Percentiles rank a stretch among this genome's conserved stretches.
phyloP scores from a whole-genome alignment of 2,113 vertebrate genomes.

The Lontra canadensis region DNA sequence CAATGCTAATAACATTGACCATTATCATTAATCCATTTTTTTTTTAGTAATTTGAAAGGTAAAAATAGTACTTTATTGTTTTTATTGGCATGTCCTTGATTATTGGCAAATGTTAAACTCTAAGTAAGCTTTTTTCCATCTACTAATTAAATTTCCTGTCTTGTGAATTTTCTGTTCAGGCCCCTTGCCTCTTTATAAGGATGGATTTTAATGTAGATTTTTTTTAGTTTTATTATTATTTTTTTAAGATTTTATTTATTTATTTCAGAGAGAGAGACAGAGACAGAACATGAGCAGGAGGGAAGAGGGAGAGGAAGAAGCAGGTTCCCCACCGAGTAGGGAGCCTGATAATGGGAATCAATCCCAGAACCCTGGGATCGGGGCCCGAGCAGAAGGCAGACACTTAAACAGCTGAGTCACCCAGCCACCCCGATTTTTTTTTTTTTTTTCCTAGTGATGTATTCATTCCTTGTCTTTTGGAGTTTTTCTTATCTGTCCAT shows the following conservation, averaged over 20 bases:
- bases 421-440: not conserved
- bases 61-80: slow-evolving; percentile 18
- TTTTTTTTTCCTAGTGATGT: not conserved
- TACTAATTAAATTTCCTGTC: not conserved
- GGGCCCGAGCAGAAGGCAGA: not conserved
- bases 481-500: not conserved
- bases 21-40: not conserved
- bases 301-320: too few relatives aligned
- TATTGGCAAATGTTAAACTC: not conserved
- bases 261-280: too few relatives aligned
- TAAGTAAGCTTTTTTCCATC: not conserved
- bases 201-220: not conserved
- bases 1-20: not conserved
- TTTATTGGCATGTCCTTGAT: not conserved
- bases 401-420: not conserved
- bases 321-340: not conserved
- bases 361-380: not conserved
- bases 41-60: slow-evolving; percentile 19
- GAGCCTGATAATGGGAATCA: not conserved
- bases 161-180: not conserved
- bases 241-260: too few relatives aligned
- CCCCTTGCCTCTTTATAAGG: not conserved
- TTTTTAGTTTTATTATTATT: too few relatives aligned
- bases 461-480: not conserved
- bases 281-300: too few relatives aligned